phyloP scores from a whole-genome alignment of 30 jellyfish, hydroid and myxozoan species.

The Morbakka virulenta region DNA sequence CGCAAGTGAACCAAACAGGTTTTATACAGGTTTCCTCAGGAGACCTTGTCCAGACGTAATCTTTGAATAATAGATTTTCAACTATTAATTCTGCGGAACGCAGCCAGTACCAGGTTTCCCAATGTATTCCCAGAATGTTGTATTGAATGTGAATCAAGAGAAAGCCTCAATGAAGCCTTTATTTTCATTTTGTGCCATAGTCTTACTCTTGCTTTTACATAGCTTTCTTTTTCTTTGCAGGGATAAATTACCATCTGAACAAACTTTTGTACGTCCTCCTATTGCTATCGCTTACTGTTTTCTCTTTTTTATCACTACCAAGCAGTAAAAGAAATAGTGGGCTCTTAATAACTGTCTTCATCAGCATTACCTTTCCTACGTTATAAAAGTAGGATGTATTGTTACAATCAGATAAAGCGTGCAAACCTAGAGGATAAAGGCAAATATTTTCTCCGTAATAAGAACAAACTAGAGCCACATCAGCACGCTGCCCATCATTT shows the following conservation, averaged over 20 bases:
- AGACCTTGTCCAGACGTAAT: constrained; percentile 40
- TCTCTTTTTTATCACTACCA: constrained; percentile 3
- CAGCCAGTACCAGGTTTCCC: constrained; percentile 45
- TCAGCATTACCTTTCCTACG: constrained; percentile 27
- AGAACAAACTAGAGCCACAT: constrained; percentile 16
- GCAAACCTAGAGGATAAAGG: constrained; percentile 14
- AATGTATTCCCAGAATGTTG: constrained; percentile 25
- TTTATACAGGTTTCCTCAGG: not conserved
- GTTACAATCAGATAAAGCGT: constrained; percentile 27
- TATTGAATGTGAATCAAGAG: constrained; percentile 37
- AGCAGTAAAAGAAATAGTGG: constrained; percentile 21
- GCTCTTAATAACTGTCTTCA: constrained; percentile 26
- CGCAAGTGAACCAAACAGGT: constrained; percentile 42
- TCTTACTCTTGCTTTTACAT: constrained; percentile 33
- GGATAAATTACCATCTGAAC: constrained; percentile 40
- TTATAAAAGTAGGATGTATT: constrained; percentile 23
- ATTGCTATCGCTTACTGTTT: not conserved
- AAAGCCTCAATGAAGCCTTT: constrained; percentile 28
- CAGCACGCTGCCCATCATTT: constrained; percentile 32
- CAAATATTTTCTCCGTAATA: constrained; percentile 1
- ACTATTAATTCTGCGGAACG: constrained; percentile 19
- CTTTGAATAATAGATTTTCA: constrained; percentile 18
- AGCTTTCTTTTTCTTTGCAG: constrained; percentile 24
- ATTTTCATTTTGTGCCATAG: constrained; percentile 22
- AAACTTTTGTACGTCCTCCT: constrained; percentile 19